phyloP scores from a whole-genome alignment of 2,888 invertebrate species.

The Cryptus armator region DNA sequence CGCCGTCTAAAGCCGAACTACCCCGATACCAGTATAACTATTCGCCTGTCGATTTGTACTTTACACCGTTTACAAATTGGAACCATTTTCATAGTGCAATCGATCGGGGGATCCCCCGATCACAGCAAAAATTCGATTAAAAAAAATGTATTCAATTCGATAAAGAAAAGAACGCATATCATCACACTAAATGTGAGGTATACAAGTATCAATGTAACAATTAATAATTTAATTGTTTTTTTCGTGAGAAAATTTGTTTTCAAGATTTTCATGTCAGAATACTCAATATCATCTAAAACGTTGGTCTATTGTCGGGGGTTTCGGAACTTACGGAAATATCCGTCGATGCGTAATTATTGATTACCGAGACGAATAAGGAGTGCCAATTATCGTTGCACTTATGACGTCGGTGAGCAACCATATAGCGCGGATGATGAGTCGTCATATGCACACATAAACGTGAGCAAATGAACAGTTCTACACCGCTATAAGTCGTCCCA shows the following conservation, averaged over 20 bases:
- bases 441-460: constrained; percentile 10
- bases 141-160: too few species aligned
- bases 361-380: background rate
- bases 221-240: too few species aligned
- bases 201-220: too few species aligned
- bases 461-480: constrained; percentile 44
- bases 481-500: constrained; percentile 15
- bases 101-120: background rate
- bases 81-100: background rate
- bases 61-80: background rate
- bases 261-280: too few species aligned
- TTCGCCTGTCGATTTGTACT: background rate
- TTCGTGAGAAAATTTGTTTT: too few species aligned
- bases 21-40: background rate
- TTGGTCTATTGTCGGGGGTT: too few species aligned
- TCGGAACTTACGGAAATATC: too few species aligned
- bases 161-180: too few species aligned
- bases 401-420: constrained; percentile 10
- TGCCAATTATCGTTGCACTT: constrained; percentile 6
- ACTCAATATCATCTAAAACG: too few species aligned
- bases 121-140: background rate
- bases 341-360: background rate
- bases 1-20: constrained; percentile 16
- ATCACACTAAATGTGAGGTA: too few species aligned
- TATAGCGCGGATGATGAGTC: constrained; percentile 31